Conservation (phyloP, 2,113 vertebrate genomes). For the Chaenogobius annularis region DNA sequence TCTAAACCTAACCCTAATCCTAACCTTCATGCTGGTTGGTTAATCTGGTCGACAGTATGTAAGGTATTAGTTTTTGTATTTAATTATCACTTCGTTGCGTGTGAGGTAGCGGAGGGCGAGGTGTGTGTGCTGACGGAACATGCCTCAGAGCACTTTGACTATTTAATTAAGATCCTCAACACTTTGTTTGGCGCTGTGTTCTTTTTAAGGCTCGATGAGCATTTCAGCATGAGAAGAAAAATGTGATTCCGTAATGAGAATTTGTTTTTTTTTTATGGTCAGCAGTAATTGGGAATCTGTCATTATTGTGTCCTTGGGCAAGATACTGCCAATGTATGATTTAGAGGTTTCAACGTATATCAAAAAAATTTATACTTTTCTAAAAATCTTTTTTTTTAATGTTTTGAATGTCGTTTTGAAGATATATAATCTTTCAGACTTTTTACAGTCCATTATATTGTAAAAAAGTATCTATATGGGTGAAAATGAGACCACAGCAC, state of each 20-base stretch:
- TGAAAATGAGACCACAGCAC: no score
- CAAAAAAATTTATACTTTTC: no score
- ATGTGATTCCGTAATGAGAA: neutral
- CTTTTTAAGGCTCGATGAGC: conserved; percentile 3
- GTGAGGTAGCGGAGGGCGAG: conserved; percentile 59
- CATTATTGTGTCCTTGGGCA: no score
- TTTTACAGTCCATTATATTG: no score
- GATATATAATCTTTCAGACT: no score
- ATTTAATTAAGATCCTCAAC: conserved; percentile 72
- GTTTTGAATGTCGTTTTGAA: no score
- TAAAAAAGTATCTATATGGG: no score
- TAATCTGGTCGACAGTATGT: neutral
- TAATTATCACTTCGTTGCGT: conserved; percentile 91
- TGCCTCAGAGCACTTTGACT: conserved; percentile 56
- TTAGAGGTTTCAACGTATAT: no score
- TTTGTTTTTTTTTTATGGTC: neutral
- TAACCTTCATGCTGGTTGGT: neutral
- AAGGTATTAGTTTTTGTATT: conserved; percentile 68
- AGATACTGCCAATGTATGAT: no score
- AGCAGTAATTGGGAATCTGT: no score
- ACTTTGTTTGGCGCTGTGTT: conserved; percentile 15
- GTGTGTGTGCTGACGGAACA: conserved; percentile 78
- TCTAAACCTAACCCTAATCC: no score
- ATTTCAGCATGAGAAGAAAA: conserved; percentile 2
- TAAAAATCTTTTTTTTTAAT: no score